Percentiles rank a stretch among this genome's conserved stretches.
phyloP scores from a whole-genome alignment of 2,888 invertebrate genomes.

The Trichacis sp. region DNA sequence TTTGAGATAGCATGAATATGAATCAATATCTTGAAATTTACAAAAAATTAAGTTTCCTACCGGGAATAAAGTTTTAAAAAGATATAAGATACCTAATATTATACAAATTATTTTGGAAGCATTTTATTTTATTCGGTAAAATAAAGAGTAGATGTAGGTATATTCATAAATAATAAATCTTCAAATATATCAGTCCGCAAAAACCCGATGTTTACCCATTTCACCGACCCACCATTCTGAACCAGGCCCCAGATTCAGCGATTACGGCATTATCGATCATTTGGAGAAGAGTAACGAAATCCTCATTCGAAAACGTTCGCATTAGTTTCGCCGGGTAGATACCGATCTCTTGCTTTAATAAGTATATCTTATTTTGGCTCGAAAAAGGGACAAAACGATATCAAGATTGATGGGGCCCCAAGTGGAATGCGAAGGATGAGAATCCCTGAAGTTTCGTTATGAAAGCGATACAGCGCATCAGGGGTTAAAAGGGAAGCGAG shows the following conservation, averaged over 20 bases:
- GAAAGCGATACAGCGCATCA: slow-evolving; percentile 53
- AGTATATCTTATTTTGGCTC: slow-evolving; percentile 3
- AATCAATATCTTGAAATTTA: too few relatives aligned
- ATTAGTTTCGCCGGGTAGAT: background rate
- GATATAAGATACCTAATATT: too few relatives aligned
- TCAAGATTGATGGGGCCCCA: slow-evolving; percentile 8
- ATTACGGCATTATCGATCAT: background rate
- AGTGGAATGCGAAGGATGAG: background rate
- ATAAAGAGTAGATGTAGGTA: too few relatives aligned
- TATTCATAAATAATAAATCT: too few relatives aligned
- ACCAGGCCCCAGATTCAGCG: background rate
- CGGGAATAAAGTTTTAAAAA: too few relatives aligned
- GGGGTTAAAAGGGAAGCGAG: background rate
- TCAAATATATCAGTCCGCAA: too few relatives aligned
- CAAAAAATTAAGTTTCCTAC: too few relatives aligned
- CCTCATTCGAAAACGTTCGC: slow-evolving; percentile 1
- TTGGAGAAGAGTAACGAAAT: background rate
- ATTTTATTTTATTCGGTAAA: too few relatives aligned
- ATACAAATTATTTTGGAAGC: too few relatives aligned
- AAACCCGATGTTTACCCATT: too few relatives aligned
- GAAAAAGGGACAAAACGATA: slow-evolving; percentile 37
- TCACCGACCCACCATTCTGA: too few relatives aligned
- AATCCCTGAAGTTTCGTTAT: slow-evolving; percentile 54
- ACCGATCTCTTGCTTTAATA: slow-evolving; percentile 4
- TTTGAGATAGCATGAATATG: too few relatives aligned